These are phyloP conservation scores for Druon quercuslanigerum DNA, from an alignment of 1,140 invertebrate genomes.

Conservation along the genomic window DNA sequence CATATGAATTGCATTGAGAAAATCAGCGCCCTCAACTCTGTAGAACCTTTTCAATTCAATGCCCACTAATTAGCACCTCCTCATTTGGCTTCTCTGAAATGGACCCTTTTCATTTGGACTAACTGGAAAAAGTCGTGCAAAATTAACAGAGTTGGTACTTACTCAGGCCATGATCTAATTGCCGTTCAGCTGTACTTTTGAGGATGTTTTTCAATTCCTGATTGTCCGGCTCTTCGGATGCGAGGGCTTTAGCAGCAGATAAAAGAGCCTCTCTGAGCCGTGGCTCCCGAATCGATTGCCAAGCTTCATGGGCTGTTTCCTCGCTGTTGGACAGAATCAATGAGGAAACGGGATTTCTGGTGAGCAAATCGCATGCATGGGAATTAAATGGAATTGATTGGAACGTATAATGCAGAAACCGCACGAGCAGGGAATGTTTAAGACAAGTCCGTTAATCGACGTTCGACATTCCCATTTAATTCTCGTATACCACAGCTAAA, in stretches of 20 bases:
- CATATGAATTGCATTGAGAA: too few relatives aligned
- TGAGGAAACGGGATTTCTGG: background rate
- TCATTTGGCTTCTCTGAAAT: too few relatives aligned
- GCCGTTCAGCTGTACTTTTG: slow-evolving; percentile 65
- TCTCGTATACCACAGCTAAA: background rate
- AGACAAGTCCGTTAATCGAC: too few relatives aligned
- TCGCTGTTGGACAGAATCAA: slow-evolving; percentile 53
- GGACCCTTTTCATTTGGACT: too few relatives aligned
- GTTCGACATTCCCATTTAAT: background rate
- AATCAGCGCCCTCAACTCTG: too few relatives aligned
- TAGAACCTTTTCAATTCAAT: too few relatives aligned
- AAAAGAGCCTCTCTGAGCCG: slow-evolving; percentile 54
- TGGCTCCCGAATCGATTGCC: slow-evolving; percentile 59
- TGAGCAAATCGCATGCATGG: too few relatives aligned
- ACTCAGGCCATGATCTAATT: slow-evolving; percentile 69
- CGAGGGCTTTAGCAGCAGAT: slow-evolving; percentile 56
- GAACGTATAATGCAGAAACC: too few relatives aligned
- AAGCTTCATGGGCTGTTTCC: slow-evolving; percentile 57
- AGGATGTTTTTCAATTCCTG: slow-evolving; percentile 59
- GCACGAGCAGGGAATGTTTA: too few relatives aligned
- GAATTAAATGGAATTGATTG: too few relatives aligned
- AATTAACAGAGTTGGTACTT: slow-evolving; percentile 30
- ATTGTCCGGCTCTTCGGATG: slow-evolving; percentile 59
- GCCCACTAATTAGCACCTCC: too few relatives aligned
- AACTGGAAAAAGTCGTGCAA: too few relatives aligned